phyloP scores from a whole-genome alignment of 2,888 invertebrate genomes.

The Anaspis maculata region DNA sequence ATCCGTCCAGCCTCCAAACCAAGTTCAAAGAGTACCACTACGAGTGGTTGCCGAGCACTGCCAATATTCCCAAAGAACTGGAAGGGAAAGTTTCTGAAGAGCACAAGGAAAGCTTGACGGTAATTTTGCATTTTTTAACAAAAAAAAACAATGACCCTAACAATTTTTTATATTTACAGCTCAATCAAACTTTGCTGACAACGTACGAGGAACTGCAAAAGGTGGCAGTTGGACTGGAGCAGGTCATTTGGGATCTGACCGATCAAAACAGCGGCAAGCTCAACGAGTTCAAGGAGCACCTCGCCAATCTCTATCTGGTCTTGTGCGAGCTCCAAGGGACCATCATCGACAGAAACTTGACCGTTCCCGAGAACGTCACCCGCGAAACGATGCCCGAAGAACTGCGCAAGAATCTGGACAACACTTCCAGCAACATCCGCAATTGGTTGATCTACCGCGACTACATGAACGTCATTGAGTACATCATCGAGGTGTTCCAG shows the following conservation, averaged over 20 bases:
- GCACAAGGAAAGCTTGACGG: slow-evolving; percentile 42
- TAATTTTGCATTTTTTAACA: slow-evolving; percentile 23
- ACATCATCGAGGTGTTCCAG: slow-evolving; percentile 46
- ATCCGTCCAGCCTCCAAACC: slow-evolving; percentile 38
- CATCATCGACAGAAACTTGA: slow-evolving; percentile 45
- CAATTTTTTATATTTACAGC: too few species aligned
- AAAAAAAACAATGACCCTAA: too few species aligned
- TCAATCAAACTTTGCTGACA: slow-evolving; percentile 47
- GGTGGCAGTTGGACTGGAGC: slow-evolving; percentile 62
- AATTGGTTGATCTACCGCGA: slow-evolving; percentile 57
- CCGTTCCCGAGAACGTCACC: slow-evolving; percentile 43
- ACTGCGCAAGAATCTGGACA: slow-evolving; percentile 35
- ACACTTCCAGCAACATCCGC: slow-evolving; percentile 44
- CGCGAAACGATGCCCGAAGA: slow-evolving; percentile 42
- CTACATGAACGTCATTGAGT: slow-evolving; percentile 54
- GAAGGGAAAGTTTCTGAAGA: slow-evolving; percentile 38
- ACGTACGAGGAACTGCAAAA: slow-evolving; percentile 62
- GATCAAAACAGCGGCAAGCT: slow-evolving; percentile 29
- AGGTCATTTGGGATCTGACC: slow-evolving; percentile 53
- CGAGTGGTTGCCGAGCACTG: slow-evolving; percentile 45
- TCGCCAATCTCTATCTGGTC: slow-evolving; percentile 53
- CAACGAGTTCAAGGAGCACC: slow-evolving; percentile 45
- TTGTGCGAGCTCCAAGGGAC: slow-evolving; percentile 62
- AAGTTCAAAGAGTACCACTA: slow-evolving; percentile 42
- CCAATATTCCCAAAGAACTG: slow-evolving; percentile 45